Evolutionary conservation across 2,113 vertebrate species (phyloP).

Genomic region (Campylomormyrus numenius): DNA sequence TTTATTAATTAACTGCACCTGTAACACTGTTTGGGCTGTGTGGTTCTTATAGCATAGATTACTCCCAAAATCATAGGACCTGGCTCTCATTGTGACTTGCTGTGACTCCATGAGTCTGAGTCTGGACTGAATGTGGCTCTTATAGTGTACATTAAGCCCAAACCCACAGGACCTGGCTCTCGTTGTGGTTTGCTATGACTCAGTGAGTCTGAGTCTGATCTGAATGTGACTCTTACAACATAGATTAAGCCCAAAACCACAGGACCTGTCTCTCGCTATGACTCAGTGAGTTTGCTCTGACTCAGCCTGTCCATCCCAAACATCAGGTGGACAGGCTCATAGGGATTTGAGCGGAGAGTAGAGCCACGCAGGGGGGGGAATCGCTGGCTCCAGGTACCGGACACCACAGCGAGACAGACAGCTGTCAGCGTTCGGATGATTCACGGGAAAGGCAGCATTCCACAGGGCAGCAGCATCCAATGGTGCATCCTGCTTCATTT

Average conservation of each 20-base stretch:
- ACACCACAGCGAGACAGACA: conserved; percentile 2
- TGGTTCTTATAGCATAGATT: not conserved
- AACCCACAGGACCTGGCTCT: not conserved
- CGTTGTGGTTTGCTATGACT: not conserved
- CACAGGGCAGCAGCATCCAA: not conserved
- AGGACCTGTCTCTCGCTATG: not conserved
- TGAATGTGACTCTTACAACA: not conserved
- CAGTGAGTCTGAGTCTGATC: not conserved
- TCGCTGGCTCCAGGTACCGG: not conserved
- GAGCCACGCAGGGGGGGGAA: conserved; percentile 14
- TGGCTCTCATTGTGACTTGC: not conserved
- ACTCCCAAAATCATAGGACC: not conserved
- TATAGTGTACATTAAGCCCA: not conserved
- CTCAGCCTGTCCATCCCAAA: not conserved
- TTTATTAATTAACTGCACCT: not conserved
- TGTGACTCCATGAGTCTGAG: not conserved
- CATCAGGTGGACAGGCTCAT: conserved; percentile 19
- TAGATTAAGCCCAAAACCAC: not conserved
- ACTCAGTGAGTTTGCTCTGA: not conserved
- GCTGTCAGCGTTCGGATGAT: not conserved
- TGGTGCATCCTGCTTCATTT: not conserved
- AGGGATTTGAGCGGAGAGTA: not conserved
- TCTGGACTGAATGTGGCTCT: not conserved
- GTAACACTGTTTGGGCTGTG: not conserved
- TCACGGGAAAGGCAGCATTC: not conserved